Percentiles rank a stretch among this genome's conserved stretches.
Conservation (phyloP, 2,888 invertebrate species). For the Drosophila sordidula region DNA sequence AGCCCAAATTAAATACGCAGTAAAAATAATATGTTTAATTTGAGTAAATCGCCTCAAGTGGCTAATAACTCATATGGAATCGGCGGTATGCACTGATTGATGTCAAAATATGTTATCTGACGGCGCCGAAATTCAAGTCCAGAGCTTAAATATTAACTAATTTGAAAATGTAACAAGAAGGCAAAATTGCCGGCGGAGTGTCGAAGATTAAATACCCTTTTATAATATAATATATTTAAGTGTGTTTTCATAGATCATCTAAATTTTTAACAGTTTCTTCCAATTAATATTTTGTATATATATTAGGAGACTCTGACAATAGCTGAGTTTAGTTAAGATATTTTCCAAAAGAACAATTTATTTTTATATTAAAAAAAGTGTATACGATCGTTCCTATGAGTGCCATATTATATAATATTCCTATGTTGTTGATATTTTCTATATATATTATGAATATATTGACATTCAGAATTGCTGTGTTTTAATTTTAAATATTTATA, state of each 20-base stretch:
- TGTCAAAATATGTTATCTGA: conserved; percentile 22
- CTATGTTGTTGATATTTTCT: not conserved
- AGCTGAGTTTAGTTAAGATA: too few species aligned
- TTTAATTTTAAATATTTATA: too few species aligned
- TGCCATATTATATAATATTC: too few species aligned
- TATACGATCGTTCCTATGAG: not conserved
- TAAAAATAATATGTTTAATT: conserved; percentile 7
- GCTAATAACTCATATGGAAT: conserved; percentile 6
- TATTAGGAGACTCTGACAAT: too few species aligned
- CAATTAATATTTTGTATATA: too few species aligned
- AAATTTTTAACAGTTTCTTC: too few species aligned
- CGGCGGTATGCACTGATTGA: conserved; percentile 32
- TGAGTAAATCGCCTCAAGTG: conserved; percentile 20
- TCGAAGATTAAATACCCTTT: not conserved
- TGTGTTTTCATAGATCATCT: too few species aligned
- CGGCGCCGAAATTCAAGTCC: not conserved
- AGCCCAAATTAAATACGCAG: conserved; percentile 7
- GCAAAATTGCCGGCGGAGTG: not conserved
- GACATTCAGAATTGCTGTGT: too few species aligned
- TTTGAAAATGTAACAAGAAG: not conserved
- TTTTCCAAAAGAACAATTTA: not conserved
- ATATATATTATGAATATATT: too few species aligned
- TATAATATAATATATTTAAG: not conserved
- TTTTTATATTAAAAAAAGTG: not conserved
- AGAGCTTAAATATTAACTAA: conserved; percentile 1